These are phyloP conservation scores for Ploceus nigricollis DNA, from an alignment of 2,113 vertebrate genomes.

Conservation along the genomic window DNA sequence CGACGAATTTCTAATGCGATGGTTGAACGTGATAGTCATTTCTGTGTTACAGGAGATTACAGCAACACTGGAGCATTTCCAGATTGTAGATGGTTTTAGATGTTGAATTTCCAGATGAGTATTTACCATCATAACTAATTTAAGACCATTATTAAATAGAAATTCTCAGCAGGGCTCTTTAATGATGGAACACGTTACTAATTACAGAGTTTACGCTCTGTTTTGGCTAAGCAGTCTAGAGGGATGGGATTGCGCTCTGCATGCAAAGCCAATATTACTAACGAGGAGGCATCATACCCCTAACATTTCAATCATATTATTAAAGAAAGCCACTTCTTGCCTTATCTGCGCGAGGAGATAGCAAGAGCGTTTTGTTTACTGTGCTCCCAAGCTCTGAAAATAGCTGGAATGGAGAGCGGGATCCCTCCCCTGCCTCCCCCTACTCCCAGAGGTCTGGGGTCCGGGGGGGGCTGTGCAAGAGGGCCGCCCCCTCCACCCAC, in stretches of 20 bases:
- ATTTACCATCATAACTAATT: constrained; percentile 81
- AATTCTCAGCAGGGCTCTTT: constrained; percentile 78
- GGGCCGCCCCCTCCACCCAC: background rate
- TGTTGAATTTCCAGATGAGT: constrained; percentile 76
- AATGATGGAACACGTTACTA: constrained; percentile 71
- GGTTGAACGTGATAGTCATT: constrained; percentile 63
- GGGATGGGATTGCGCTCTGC: constrained; percentile 57
- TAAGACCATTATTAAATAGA: constrained; percentile 76
- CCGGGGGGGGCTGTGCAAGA: background rate
- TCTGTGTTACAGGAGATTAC: constrained; percentile 71
- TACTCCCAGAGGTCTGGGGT: background rate
- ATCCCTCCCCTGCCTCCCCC: background rate
- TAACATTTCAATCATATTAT: constrained; percentile 63
- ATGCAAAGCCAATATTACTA: constrained; percentile 70
- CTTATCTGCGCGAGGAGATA: background rate
- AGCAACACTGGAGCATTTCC: constrained; percentile 73
- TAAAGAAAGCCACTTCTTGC: constrained; percentile 47
- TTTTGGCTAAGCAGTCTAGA: constrained; percentile 68
- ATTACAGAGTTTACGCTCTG: constrained; percentile 70
- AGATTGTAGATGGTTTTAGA: constrained; percentile 68
- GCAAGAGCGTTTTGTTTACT: background rate
- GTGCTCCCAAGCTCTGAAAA: background rate
- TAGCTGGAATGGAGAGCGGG: background rate
- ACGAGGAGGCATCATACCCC: constrained; percentile 47
- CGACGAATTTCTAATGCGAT: constrained; percentile 59